These are phyloP conservation scores for Hydrophis major DNA, from an alignment of 2,797 vertebrate species.

Conservation along the genomic window DNA sequence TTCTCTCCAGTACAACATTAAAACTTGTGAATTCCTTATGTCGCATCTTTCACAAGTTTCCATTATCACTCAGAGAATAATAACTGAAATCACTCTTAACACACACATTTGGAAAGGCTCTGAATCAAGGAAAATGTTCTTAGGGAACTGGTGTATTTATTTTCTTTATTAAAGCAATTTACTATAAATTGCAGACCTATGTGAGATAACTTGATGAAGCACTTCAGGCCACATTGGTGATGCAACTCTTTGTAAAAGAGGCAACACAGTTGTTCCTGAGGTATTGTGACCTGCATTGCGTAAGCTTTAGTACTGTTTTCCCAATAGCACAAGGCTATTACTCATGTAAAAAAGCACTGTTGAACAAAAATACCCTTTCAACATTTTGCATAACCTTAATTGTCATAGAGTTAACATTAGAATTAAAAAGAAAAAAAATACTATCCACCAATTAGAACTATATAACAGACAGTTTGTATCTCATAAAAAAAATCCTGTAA, in stretches of 20 bases:
- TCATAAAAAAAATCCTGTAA: not conserved
- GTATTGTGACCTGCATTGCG: not conserved
- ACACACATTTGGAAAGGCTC: conserved; percentile 64
- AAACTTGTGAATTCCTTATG: conserved; percentile 65
- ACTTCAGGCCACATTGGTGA: not conserved
- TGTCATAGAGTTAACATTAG: not conserved
- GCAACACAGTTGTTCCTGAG: not conserved
- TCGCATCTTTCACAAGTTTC: conserved; percentile 65
- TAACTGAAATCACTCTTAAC: conserved; percentile 58
- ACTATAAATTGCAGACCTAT: not conserved
- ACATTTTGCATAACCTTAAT: not conserved
- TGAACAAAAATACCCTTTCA: not conserved
- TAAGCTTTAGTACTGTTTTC: not conserved
- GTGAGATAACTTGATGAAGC: not conserved
- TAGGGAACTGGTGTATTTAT: conserved; percentile 36
- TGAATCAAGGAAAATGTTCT: conserved; percentile 57
- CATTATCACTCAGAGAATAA: conserved; percentile 64
- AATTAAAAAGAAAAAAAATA: not conserved
- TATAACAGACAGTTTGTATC: not conserved
- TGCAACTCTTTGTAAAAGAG: not conserved
- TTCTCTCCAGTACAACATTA: conserved; percentile 64
- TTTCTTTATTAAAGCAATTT: not conserved
- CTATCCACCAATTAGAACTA: not conserved
- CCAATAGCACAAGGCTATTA: not conserved
- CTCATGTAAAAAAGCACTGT: not conserved